Base-by-base conservation (phyloP, 1,140 invertebrate species). In the Camponotus floridanus region DNA sequence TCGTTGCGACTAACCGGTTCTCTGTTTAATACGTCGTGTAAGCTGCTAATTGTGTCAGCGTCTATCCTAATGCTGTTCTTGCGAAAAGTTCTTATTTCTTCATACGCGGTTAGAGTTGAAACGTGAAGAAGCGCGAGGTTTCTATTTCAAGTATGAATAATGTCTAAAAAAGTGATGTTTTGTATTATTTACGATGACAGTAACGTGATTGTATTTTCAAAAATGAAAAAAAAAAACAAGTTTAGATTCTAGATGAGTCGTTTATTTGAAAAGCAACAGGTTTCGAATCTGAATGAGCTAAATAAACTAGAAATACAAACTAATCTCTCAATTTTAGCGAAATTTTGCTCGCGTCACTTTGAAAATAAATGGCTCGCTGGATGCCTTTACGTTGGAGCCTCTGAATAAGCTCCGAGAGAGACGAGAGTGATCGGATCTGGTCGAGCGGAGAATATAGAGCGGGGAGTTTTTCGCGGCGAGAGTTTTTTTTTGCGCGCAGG, bases 391-490 rank as follows among this genome's bases (percentile, higher is more conserved):
- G 39, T 26, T 26, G 26, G 26, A 39, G 61, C 18, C 13, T 9
- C 2, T 18, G 68, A 83, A 61, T 42, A 61, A 74, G 36, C 42
- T 26, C 55, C 55, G 48, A 36, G 33, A 13, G 15, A 74, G 8
- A 1, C 15, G 33, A 36, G 68, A 61, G 33, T 6, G 68, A 61
- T 45, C 31, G n/a, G 18, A 61, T 48, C 26, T 6, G 31, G 8
- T 9, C 45, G 42, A 33, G 36, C 55, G 26, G 18, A 51, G 18
- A 31, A 59, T 51, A 51, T 51, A 15, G 48, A 59, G 26, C 39
- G 68, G 68, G 57, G 70, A 71, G 57, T 78, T 73, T 36, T 76
- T 65, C 55, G 48, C 45, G 73, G 76, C 45, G 64, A 87, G 79
- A 64, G 33, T 61, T 45, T 51, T 51, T 15, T 48, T 48, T 51